Evolutionary conservation across 2,888 invertebrate genomes (phyloP).

Genomic region (Agrotis clavis): DNA sequence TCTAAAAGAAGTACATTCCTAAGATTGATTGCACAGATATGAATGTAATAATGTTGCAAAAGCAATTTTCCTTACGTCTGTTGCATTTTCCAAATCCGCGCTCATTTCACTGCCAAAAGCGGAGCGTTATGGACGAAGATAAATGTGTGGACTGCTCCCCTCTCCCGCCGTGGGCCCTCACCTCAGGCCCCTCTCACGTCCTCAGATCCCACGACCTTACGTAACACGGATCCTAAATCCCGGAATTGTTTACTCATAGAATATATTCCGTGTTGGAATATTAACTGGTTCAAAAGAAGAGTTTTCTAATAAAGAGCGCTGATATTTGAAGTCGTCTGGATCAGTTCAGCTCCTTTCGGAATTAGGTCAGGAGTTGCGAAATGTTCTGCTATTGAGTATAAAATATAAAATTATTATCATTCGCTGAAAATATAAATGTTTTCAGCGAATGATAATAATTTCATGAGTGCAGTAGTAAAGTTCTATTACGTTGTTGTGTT

Average conservation of each 20-base stretch:
- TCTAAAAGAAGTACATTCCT: background rate
- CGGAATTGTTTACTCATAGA: conserved; percentile 50
- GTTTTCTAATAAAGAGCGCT: conserved; percentile 25
- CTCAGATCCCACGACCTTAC: conserved; percentile 31
- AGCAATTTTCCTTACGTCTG: conserved; percentile 42
- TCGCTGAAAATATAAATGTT: too few relatives aligned
- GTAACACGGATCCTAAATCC: conserved; percentile 35
- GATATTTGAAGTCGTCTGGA: conserved; percentile 9
- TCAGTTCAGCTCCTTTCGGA: conserved; percentile 4
- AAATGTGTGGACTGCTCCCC: conserved; percentile 40
- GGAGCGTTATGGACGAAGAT: conserved; percentile 58
- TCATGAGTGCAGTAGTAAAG: conserved; percentile 11
- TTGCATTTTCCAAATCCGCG: conserved; percentile 57
- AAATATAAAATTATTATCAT: background rate
- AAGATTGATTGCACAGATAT: conserved; percentile 25
- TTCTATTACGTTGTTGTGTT: background rate
- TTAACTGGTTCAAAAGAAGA: conserved; percentile 26
- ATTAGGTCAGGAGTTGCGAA: conserved; percentile 13
- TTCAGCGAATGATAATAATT: background rate
- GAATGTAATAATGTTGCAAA: conserved; percentile 36
- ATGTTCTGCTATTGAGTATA: conserved; percentile 9
- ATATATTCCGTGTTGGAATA: conserved; percentile 30
- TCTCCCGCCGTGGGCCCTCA: background rate
- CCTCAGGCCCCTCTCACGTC: background rate
- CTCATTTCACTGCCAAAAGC: conserved; percentile 54